phyloP scores from a whole-genome alignment of 2,113 vertebrate species.

The Dolichallabes microphthalmus region DNA sequence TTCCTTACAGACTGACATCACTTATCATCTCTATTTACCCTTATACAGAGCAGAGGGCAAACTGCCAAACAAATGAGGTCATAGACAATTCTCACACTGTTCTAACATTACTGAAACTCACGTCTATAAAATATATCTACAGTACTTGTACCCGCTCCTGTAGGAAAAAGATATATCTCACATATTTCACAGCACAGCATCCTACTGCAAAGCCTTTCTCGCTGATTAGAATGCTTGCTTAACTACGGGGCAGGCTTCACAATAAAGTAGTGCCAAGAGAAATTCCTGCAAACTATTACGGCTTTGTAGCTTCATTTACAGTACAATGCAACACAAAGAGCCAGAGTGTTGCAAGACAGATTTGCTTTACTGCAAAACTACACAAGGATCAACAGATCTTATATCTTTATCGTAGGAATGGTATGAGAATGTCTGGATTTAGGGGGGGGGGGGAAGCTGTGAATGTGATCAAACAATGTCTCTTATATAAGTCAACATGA shows the following conservation, averaged over 20 bases:
- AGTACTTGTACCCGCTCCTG: not conserved
- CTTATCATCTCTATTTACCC: not conserved
- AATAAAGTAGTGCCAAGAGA: not conserved
- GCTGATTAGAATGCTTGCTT: not conserved
- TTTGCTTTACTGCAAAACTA: not conserved
- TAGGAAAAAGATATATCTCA: not conserved
- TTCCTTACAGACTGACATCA: not conserved
- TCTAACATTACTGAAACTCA: not conserved
- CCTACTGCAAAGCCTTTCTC: not conserved
- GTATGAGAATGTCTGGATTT: not conserved
- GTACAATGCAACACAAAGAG: constrained; percentile 4
- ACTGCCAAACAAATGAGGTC: not conserved
- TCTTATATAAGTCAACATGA: not conserved
- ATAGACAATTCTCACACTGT: not conserved
- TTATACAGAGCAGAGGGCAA: not conserved
- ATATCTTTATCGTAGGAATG: not conserved
- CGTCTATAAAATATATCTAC: no score
- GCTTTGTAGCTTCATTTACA: constrained; percentile 4
- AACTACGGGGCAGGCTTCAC: not conserved
- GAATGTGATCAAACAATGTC: not conserved
- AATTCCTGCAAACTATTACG: not conserved
- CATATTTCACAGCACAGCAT: not conserved
- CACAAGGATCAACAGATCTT: not conserved
- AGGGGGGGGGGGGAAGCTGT: not conserved
- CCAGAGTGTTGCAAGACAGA: not conserved